A percentile compares a stretch with the other conserved stretches of the same genome.
phyloP scores from a whole-genome alignment of 1,140 invertebrate species.

The Aleiodes sp. region DNA sequence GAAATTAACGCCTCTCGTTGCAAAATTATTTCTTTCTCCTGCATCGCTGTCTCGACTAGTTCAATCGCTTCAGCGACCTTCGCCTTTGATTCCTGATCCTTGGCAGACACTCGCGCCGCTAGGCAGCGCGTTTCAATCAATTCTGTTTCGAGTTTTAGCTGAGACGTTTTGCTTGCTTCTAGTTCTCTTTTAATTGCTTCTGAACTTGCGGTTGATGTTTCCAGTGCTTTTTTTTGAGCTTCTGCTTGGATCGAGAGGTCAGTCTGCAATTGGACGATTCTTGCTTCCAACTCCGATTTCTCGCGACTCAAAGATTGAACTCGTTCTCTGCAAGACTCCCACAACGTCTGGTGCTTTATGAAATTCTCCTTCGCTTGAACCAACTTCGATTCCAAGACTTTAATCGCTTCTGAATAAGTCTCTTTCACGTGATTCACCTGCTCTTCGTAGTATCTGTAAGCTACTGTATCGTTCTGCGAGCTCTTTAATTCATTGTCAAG shows the following conservation, averaged over 20 bases:
- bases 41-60: slow-evolving; percentile 64
- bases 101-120: slow-evolving; percentile 40
- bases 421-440: slow-evolving; percentile 55
- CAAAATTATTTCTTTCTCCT: slow-evolving; percentile 64
- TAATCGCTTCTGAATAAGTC: slow-evolving; percentile 62
- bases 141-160: slow-evolving; percentile 48
- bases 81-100: slow-evolving; percentile 51
- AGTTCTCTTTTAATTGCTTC: slow-evolving; percentile 43
- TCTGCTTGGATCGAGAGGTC: slow-evolving; percentile 48
- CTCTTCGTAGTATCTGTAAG: slow-evolving; percentile 52
- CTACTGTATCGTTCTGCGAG: slow-evolving; percentile 53
- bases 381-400: slow-evolving; percentile 57
- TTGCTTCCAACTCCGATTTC: slow-evolving; percentile 44
- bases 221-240: slow-evolving; percentile 40
- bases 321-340: slow-evolving; percentile 52
- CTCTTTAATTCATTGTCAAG: slow-evolving; percentile 68
- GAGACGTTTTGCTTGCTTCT: slow-evolving; percentile 40
- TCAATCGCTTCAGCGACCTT: slow-evolving; percentile 66
- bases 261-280: slow-evolving; percentile 39
- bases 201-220: slow-evolving; percentile 49
- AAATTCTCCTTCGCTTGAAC: slow-evolving; percentile 56
- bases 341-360: slow-evolving; percentile 52
- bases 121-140: slow-evolving; percentile 46
- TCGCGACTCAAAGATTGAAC: slow-evolving; percentile 49
- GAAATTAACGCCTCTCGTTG: slow-evolving; percentile 62